Percentiles rank a stretch among this genome's conserved stretches.
Evolutionary conservation across 2,888 invertebrate genomes (phyloP).

Genomic region (Drosophila maculinotata): DNA sequence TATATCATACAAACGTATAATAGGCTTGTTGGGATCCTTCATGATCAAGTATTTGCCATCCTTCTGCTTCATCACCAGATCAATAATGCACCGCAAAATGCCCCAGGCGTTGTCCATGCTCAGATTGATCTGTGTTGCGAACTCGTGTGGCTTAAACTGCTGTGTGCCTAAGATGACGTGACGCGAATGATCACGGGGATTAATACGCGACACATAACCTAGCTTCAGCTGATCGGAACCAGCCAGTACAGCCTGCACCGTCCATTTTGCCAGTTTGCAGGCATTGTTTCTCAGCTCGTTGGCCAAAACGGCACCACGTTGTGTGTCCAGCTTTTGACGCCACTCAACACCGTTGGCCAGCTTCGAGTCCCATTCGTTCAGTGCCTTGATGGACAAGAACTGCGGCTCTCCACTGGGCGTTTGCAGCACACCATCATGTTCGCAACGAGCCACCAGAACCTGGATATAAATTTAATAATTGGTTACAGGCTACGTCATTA

Average conservation of each 20-base stretch:
- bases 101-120: slow-evolving; percentile 99
- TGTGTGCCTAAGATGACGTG: slow-evolving; percentile 99
- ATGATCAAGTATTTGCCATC: slow-evolving; percentile 98
- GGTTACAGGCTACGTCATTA: background rate
- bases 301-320: slow-evolving; percentile 98
- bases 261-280: slow-evolving; percentile 99
- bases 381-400: slow-evolving; percentile 97
- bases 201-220: slow-evolving; percentile 98
- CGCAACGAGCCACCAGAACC: slow-evolving; percentile 96
- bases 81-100: slow-evolving; percentile 97
- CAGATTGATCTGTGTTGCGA: slow-evolving; percentile 98
- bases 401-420: slow-evolving; percentile 96
- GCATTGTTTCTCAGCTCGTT: slow-evolving; percentile 99
- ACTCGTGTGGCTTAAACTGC: slow-evolving; percentile 99
- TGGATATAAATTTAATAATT: slow-evolving; percentile 61
- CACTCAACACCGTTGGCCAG: slow-evolving; percentile 98
- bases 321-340: slow-evolving; percentile 98
- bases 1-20: slow-evolving; percentile 98
- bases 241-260: slow-evolving; percentile 96
- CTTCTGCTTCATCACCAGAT: slow-evolving; percentile 98
- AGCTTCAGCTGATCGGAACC: slow-evolving; percentile 99
- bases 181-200: slow-evolving; percentile 96
- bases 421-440: slow-evolving; percentile 97
- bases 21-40: slow-evolving; percentile 99
- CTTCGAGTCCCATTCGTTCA: slow-evolving; percentile 99